Evolutionary conservation across 2,888 invertebrate genomes (phyloP).

Genomic region (Panopea generosa): DNA sequence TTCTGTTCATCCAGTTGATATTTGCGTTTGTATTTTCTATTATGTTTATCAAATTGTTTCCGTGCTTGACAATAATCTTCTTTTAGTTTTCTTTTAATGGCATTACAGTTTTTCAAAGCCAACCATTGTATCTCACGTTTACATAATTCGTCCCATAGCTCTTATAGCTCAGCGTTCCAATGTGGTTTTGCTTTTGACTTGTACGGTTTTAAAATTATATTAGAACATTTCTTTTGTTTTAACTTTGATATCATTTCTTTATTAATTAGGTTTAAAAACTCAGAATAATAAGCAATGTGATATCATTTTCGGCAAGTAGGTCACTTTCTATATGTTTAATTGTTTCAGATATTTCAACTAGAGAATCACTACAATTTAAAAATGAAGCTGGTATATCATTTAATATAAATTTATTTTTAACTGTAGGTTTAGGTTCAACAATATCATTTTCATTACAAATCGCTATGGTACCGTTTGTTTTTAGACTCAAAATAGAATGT

Average conservation of each 20-base stretch:
- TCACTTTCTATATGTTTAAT: neutral
- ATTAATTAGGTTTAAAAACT: neutral
- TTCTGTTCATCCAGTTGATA: conserved; percentile 10
- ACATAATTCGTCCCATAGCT: conserved; percentile 8
- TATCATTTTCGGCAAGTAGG: neutral
- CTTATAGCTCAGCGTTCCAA: conserved; percentile 5
- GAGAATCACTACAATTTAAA: neutral
- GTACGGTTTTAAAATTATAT: neutral
- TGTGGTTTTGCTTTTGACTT: conserved; percentile 10
- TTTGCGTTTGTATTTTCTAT: conserved; percentile 15
- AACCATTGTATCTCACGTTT: conserved; percentile 12
- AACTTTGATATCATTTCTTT: conserved; percentile 4
- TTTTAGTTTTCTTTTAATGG: neutral
- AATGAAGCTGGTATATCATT: neutral
- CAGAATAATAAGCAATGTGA: neutral
- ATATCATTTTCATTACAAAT: no score
- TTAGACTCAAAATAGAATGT: neutral
- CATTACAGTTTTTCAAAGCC: neutral
- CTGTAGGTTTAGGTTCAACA: no score
- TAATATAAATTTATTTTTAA: no score
- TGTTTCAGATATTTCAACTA: neutral
- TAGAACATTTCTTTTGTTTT: neutral
- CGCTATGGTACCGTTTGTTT: no score
- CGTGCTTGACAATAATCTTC: neutral
- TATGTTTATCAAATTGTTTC: conserved; percentile 7